A percentile compares a stretch with the other conserved stretches of the same genome.
Evolutionary conservation across 2,113 vertebrate species (phyloP).

Genomic region (Microtus montanus): DNA sequence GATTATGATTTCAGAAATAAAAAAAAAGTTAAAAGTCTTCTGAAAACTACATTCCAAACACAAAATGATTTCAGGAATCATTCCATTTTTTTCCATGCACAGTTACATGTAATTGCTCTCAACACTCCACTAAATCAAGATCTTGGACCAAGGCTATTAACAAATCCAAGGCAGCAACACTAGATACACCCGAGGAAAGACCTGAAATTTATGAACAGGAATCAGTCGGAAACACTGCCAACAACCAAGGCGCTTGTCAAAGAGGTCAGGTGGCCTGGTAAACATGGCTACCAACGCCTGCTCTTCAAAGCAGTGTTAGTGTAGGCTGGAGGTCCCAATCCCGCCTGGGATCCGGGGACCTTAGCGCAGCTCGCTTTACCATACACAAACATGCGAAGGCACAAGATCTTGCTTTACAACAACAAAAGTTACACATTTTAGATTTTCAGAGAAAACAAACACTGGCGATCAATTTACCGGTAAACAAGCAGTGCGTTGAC

Average conservation of each 20-base stretch:
- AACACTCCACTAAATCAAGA: background rate
- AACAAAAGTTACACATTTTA: background rate
- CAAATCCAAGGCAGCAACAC: background rate
- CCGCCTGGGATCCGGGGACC: background rate
- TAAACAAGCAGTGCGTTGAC: background rate
- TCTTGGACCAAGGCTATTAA: background rate
- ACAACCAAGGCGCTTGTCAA: background rate
- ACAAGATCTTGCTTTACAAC: background rate
- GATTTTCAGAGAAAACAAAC: background rate
- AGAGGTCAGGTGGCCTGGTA: background rate
- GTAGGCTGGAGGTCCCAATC: background rate
- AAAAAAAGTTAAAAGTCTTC: background rate
- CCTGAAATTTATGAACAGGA: background rate
- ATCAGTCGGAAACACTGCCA: background rate
- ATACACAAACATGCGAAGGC: background rate
- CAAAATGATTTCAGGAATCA: background rate
- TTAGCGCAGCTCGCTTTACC: background rate
- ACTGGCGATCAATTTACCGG: background rate
- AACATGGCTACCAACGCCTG: background rate
- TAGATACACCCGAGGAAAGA: background rate
- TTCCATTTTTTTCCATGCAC: background rate
- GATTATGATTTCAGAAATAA: background rate
- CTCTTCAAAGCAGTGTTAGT: background rate
- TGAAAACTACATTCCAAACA: slow-evolving; percentile 33
- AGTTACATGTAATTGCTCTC: background rate